phyloP scores from a whole-genome alignment of 1,140 invertebrate species.

The Tetragonula clypearis region DNA sequence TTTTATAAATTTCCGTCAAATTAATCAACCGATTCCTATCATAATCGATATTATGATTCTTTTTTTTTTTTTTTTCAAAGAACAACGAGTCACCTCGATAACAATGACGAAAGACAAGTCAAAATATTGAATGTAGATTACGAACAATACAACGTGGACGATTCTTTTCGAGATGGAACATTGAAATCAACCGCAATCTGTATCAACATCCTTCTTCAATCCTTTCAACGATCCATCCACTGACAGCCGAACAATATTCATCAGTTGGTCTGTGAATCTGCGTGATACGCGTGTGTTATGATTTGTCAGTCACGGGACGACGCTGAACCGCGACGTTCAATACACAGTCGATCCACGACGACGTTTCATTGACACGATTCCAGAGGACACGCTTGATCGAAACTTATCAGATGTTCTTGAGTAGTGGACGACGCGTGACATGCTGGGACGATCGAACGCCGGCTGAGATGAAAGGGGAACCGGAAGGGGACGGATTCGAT shows the following conservation, averaged over 20 bases:
- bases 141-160: background rate
- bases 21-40: background rate
- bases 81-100: background rate
- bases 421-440: slow-evolving; percentile 40
- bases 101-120: background rate
- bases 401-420: slow-evolving; percentile 60
- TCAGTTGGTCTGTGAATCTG: background rate
- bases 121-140: background rate
- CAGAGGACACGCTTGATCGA: slow-evolving; percentile 39
- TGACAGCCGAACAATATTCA: background rate
- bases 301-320: slow-evolving; percentile 15
- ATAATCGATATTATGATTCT: too few species aligned
- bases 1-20: background rate
- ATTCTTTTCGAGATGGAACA: background rate
- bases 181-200: background rate
- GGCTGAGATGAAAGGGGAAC: slow-evolving; percentile 53
- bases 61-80: background rate
- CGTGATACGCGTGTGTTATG: background rate
- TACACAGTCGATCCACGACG: background rate
- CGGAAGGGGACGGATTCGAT: slow-evolving; percentile 59
- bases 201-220: background rate
- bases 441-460: slow-evolving; percentile 42
- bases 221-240: background rate
- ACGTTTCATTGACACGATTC: slow-evolving; percentile 33
- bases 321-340: background rate